Percentiles rank a stretch among this genome's conserved stretches.
Conservation (phyloP, 92 coral and sea anemone species). For the Epizoanthus ramosus region DNA sequence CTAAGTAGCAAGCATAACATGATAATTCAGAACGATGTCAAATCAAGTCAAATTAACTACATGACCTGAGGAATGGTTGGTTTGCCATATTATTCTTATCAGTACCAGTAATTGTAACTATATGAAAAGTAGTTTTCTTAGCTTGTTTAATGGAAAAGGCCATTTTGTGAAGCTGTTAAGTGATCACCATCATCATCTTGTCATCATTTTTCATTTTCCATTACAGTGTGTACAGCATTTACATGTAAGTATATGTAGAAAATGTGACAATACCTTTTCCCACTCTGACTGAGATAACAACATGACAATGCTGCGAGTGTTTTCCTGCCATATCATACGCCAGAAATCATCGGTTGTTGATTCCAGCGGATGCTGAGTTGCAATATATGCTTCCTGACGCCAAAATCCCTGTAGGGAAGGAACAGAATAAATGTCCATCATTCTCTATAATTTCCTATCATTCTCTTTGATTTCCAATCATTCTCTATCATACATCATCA, state of each 20-base stretch:
- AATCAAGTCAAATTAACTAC: no score
- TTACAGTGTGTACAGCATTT: no score
- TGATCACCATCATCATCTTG: no score
- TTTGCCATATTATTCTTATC: not conserved
- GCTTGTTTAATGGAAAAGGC: no score
- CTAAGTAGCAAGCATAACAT: slow-evolving; percentile 32
- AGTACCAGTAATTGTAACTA: no score
- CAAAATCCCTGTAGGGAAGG: slow-evolving; percentile 73
- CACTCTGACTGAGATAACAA: slow-evolving; percentile 74
- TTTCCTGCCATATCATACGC: slow-evolving; percentile 93
- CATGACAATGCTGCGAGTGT: slow-evolving; percentile 88
- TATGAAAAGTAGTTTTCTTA: no score
- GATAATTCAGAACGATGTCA: not conserved
- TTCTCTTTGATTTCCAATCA: no score
- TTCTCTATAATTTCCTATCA: no score
- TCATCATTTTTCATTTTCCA: no score
- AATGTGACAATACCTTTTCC: slow-evolving; percentile 62
- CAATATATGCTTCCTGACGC: slow-evolving; percentile 89
- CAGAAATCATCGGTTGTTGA: slow-evolving; percentile 84
- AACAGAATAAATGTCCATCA: not conserved
- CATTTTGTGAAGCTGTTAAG: no score
- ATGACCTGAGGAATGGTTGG: not conserved
- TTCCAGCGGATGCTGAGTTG: slow-evolving; percentile 90
- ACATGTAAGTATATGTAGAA: no score
- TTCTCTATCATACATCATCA: no score